These are phyloP conservation scores for Alentia gelatinosa DNA, from an alignment of 2,888 invertebrate genomes.

Conservation along the genomic window DNA sequence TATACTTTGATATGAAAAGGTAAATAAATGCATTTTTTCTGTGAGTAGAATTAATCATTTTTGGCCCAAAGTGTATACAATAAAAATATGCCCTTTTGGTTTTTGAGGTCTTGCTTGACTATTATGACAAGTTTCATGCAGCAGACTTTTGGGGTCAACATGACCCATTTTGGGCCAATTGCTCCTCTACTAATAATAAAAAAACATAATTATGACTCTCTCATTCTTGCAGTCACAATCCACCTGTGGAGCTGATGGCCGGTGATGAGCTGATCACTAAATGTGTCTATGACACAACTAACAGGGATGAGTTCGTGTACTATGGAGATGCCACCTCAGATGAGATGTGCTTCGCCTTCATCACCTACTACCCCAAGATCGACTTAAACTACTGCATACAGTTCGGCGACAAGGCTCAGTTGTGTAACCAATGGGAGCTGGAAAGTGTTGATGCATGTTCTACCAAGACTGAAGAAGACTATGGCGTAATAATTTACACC, in stretches of 20 bases:
- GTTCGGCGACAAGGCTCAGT: not conserved
- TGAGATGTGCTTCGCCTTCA: conserved; percentile 73
- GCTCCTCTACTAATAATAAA: too few species aligned
- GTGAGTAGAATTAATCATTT: too few species aligned
- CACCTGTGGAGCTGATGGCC: conserved; percentile 64
- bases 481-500: not conserved
- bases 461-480: not conserved
- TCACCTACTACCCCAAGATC: conserved; percentile 68
- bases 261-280: conserved; percentile 66
- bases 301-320: conserved; percentile 59
- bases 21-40: too few species aligned
- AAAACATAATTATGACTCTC: too few species aligned
- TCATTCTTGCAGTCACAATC: conserved; percentile 62
- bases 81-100: too few species aligned
- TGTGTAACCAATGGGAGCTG: not conserved
- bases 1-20: too few species aligned
- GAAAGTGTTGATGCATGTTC: not conserved
- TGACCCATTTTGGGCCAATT: too few species aligned
- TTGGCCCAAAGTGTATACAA: too few species aligned
- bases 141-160: too few species aligned
- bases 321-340: conserved; percentile 69
- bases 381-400: conserved; percentile 36
- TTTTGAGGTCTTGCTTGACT: too few species aligned
- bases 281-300: conserved; percentile 65
- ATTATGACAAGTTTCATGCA: too few species aligned